Percentiles rank a stretch among this genome's conserved stretches.
Conservation (phyloP, 2,888 invertebrate genomes). For the Trachelus tabidus region DNA sequence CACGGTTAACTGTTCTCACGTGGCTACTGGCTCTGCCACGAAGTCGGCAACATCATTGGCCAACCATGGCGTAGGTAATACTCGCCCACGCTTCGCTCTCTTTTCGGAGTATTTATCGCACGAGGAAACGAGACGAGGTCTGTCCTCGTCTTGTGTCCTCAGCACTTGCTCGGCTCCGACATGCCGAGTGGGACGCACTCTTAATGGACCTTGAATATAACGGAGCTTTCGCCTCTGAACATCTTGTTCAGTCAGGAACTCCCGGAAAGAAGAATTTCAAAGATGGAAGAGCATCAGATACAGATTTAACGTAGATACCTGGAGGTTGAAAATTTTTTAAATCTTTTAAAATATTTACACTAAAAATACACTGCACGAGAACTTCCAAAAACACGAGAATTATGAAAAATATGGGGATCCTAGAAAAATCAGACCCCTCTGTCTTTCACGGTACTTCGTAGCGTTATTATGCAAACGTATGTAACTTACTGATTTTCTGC, state of each 20-base stretch:
- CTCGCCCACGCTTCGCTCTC: slow-evolving; percentile 12
- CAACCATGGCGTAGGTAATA: slow-evolving; percentile 1
- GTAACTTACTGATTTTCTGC: background rate
- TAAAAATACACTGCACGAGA: background rate
- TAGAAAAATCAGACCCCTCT: background rate
- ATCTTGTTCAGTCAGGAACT: background rate
- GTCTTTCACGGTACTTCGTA: background rate
- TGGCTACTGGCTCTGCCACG: slow-evolving; percentile 25
- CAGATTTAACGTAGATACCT: background rate
- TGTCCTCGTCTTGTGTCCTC: background rate
- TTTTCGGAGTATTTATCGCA: slow-evolving; percentile 43
- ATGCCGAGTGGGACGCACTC: background rate
- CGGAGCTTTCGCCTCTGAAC: background rate
- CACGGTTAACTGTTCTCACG: slow-evolving; percentile 46
- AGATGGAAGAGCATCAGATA: background rate
- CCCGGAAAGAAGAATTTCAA: background rate
- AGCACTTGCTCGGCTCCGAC: background rate
- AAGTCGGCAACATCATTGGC: slow-evolving; percentile 24
- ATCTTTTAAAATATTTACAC: background rate
- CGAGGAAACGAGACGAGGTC: slow-evolving; percentile 14
- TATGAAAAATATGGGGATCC: background rate
- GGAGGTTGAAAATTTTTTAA: background rate
- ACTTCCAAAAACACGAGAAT: background rate
- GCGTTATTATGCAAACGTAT: background rate
- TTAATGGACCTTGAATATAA: background rate